A percentile compares a stretch with the other conserved stretches of the same genome.
These are phyloP conservation scores for Drosophila cracens DNA, from an alignment of 2,888 invertebrate species.

Conservation along the genomic window DNA sequence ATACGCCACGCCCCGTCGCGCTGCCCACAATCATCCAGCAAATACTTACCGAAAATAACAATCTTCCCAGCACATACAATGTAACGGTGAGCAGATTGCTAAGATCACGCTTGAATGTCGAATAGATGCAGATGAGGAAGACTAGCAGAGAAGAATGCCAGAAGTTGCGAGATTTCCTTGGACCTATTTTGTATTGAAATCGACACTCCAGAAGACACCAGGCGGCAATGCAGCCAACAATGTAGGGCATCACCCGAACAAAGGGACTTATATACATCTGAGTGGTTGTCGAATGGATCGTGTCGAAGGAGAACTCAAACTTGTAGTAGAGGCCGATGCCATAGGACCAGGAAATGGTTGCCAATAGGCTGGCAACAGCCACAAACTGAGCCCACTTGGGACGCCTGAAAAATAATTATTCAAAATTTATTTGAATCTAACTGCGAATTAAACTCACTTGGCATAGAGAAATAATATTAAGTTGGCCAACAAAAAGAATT, in stretches of 20 bases:
- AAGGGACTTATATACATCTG: slow-evolving; percentile 86
- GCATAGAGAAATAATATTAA: slow-evolving; percentile 82
- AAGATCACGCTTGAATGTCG: slow-evolving; percentile 84
- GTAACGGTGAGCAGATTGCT: slow-evolving; percentile 85
- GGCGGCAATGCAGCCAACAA: slow-evolving; percentile 85
- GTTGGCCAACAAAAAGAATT: slow-evolving; percentile 83
- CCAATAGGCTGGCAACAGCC: slow-evolving; percentile 53
- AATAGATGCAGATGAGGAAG: slow-evolving; percentile 81
- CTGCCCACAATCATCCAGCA: slow-evolving; percentile 87
- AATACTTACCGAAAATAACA: slow-evolving; percentile 86
- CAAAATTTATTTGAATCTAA: neutral
- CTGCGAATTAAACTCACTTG: slow-evolving; percentile 71
- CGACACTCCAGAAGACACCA: slow-evolving; percentile 84
- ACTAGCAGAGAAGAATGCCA: slow-evolving; percentile 82
- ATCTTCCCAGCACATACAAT: slow-evolving; percentile 86
- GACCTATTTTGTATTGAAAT: slow-evolving; percentile 68
- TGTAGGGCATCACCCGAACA: slow-evolving; percentile 86
- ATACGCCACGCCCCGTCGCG: slow-evolving; percentile 85
- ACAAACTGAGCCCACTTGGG: slow-evolving; percentile 69
- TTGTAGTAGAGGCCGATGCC: slow-evolving; percentile 73
- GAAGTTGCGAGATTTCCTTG: slow-evolving; percentile 70
- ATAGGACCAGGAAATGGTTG: slow-evolving; percentile 80
- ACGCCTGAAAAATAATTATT: slow-evolving; percentile 60
- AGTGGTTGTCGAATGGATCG: slow-evolving; percentile 81
- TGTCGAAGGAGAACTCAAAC: slow-evolving; percentile 83